These are phyloP conservation scores for Apodemia hepburni DNA, from an alignment of 2,888 invertebrate genomes.

Conservation along the genomic window DNA sequence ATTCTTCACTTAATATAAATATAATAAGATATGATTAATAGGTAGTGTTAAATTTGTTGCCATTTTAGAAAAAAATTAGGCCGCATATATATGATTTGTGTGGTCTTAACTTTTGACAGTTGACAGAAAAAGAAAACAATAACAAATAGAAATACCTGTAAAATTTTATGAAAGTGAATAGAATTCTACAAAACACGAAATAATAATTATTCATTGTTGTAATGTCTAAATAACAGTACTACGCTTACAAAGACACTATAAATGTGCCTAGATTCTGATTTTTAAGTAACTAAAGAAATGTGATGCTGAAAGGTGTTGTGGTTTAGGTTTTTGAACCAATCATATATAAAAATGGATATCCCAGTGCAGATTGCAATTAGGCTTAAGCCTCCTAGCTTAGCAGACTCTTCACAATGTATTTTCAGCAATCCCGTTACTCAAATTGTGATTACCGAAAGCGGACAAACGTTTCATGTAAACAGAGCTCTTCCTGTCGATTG, in stretches of 20 bases:
- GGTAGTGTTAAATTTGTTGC: no score
- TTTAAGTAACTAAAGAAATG: background rate
- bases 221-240: background rate
- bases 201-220: background rate
- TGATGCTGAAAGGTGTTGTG: background rate
- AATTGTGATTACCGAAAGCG: conserved; percentile 80
- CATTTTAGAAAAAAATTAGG: no score
- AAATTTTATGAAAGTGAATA: background rate
- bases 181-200: background rate
- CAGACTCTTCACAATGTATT: conserved; percentile 78
- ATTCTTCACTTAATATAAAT: no score
- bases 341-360: conserved; percentile 78
- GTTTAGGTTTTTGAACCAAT: background rate
- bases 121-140: background rate
- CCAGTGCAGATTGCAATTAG: conserved; percentile 87
- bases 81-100: no score
- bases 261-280: background rate
- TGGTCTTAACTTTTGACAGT: no score
- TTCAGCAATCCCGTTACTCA: conserved; percentile 80
- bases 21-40: no score
- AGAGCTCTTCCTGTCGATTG: conserved; percentile 79
- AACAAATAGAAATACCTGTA: background rate
- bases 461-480: conserved; percentile 77
- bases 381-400: conserved; percentile 80
- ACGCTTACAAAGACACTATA: background rate